phyloP scores from a whole-genome alignment of 2,113 vertebrate species.

The Dolichotis patagonum region DNA sequence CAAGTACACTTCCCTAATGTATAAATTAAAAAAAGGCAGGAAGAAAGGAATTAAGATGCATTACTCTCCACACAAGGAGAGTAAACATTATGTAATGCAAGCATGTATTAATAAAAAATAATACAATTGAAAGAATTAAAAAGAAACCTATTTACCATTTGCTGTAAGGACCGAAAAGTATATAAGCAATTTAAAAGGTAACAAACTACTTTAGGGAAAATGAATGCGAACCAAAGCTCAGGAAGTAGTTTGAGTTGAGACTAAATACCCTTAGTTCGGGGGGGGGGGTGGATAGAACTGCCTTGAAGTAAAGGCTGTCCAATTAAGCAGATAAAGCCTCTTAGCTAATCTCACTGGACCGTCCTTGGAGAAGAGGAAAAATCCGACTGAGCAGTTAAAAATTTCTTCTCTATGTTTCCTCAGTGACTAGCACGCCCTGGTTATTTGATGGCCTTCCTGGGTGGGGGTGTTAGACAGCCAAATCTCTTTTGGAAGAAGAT shows the following conservation, averaged over 20 bases:
- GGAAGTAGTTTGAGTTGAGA: too few relatives aligned
- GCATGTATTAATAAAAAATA: not conserved
- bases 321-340: too few relatives aligned
- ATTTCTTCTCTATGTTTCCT: not conserved
- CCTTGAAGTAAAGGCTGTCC: not conserved
- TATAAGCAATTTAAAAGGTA: not conserved
- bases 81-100: not conserved
- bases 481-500: not conserved
- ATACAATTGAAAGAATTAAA: not conserved
- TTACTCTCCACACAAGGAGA: not conserved
- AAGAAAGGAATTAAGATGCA: not conserved
- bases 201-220: not conserved
- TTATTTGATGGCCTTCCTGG: not conserved
- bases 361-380: too few relatives aligned
- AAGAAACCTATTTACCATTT: too few relatives aligned
- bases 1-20: not conserved
- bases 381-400: too few relatives aligned
- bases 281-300: too few relatives aligned
- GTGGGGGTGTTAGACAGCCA: not conserved
- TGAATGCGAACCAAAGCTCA: not conserved
- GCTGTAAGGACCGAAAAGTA: not conserved
- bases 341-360: not conserved
- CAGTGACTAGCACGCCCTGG: not conserved
- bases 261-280: not conserved
- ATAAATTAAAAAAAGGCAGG: not conserved